Evolutionary conservation across 2,888 invertebrate genomes (phyloP).

Genomic region (Melanostoma scalare): DNA sequence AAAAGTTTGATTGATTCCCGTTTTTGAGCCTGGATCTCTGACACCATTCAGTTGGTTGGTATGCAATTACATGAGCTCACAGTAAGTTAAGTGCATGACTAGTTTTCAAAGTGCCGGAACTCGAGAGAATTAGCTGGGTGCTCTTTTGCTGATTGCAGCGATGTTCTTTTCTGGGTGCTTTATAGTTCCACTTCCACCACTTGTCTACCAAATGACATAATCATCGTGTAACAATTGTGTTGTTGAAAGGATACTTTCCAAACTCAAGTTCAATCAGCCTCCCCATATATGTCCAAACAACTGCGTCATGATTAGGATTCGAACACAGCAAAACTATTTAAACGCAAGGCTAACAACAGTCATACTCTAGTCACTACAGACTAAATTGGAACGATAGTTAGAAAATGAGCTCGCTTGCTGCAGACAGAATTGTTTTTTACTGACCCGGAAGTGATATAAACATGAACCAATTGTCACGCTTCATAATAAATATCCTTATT

Average conservation of each 20-base stretch:
- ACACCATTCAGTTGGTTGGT: slow-evolving; percentile 10
- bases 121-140: neutral
- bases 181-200: no score
- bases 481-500: slow-evolving; percentile 42
- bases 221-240: no score
- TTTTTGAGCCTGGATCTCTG: slow-evolving; percentile 5
- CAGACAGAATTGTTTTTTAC: slow-evolving; percentile 48
- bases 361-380: neutral
- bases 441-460: slow-evolving; percentile 59
- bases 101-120: neutral
- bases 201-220: no score
- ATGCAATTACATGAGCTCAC: slow-evolving; percentile 12
- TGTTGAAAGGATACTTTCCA: no score
- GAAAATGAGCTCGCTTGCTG: slow-evolving; percentile 34
- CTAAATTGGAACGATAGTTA: neutral
- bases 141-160: no score
- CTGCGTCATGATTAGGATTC: no score
- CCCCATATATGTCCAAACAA: no score
- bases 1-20: slow-evolving; percentile 23
- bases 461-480: slow-evolving; percentile 58
- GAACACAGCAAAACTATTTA: neutral
- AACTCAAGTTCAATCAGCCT: no score
- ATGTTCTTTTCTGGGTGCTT: no score
- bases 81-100: slow-evolving; percentile 3
- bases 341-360: neutral